These are phyloP conservation scores for Microcaecilia unicolor DNA, from an alignment of 2,797 vertebrate species.

Conservation along the genomic window DNA sequence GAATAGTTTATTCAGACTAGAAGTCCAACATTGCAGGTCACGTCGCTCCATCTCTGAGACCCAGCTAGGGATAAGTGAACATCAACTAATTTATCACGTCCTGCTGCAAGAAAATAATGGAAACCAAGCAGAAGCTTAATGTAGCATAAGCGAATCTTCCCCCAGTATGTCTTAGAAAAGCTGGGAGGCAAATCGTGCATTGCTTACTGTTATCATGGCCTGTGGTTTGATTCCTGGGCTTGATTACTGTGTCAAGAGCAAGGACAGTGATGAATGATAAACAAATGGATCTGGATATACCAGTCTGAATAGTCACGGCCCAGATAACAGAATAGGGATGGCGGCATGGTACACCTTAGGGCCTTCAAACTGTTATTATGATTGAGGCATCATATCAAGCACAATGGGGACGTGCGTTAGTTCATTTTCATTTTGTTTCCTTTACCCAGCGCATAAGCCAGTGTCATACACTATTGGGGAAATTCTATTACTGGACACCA, in stretches of 20 bases:
- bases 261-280: slow-evolving; percentile 14
- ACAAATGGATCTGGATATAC: slow-evolving; percentile 5
- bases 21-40: too few species aligned
- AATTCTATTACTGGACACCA: too few species aligned
- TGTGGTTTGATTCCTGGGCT: slow-evolving; percentile 16
- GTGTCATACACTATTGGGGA: too few species aligned
- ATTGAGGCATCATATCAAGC: background rate
- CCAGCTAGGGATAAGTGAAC: background rate
- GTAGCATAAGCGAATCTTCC: slow-evolving; percentile 24
- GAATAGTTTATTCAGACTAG: too few species aligned
- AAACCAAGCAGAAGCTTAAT: slow-evolving; percentile 31
- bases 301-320: slow-evolving; percentile 1
- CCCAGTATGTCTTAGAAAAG: slow-evolving; percentile 26
- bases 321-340: background rate
- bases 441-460: too few species aligned
- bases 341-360: slow-evolving; percentile 10
- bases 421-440: too few species aligned
- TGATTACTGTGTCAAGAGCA: slow-evolving; percentile 9
- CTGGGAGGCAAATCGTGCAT: slow-evolving; percentile 8
- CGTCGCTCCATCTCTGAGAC: slow-evolving; percentile 2
- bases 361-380: background rate
- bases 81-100: slow-evolving; percentile 11
- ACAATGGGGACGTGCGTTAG: too few species aligned
- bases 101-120: slow-evolving; percentile 18
- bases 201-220: slow-evolving; percentile 9